Conservation (phyloP, 2,113 vertebrate species). For the Plecotus auritus region DNA sequence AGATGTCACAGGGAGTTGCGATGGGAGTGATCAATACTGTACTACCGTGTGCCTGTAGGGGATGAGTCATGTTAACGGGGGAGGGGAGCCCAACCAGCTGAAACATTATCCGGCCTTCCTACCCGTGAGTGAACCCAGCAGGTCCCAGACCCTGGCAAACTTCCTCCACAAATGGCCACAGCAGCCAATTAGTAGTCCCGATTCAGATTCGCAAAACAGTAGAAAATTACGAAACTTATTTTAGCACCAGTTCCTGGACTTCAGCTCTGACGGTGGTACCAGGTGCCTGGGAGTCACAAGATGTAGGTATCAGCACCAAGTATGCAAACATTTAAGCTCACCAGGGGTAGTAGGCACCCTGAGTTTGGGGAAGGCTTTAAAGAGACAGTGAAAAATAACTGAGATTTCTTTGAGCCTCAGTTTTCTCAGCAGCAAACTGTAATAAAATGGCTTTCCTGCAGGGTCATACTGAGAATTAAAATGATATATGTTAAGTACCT, state of each 20-base stretch:
- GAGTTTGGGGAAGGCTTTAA: neutral
- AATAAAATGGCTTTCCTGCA: neutral
- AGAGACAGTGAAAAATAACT: neutral
- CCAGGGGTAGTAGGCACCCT: accelerated
- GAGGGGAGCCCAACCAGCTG: neutral
- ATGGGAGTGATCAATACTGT: neutral
- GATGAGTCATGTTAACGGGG: neutral
- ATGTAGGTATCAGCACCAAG: accelerated
- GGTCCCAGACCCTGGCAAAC: neutral
- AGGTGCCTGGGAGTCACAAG: neutral
- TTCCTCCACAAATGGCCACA: neutral
- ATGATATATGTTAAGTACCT: neutral
- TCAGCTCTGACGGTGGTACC: neutral
- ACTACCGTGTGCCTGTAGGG: neutral
- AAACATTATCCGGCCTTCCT: neutral
- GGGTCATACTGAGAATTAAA: neutral
- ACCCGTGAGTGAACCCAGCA: neutral
- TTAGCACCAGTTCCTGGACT: neutral
- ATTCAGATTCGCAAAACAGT: neutral
- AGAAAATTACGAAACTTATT: neutral
- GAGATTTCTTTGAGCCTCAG: neutral
- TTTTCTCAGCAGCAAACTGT: neutral
- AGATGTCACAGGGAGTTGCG: neutral
- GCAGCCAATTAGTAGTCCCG: neutral
- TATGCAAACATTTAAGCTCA: neutral